Conservation (phyloP, 1,140 invertebrate genomes). For the Anthonomus grandis region DNA sequence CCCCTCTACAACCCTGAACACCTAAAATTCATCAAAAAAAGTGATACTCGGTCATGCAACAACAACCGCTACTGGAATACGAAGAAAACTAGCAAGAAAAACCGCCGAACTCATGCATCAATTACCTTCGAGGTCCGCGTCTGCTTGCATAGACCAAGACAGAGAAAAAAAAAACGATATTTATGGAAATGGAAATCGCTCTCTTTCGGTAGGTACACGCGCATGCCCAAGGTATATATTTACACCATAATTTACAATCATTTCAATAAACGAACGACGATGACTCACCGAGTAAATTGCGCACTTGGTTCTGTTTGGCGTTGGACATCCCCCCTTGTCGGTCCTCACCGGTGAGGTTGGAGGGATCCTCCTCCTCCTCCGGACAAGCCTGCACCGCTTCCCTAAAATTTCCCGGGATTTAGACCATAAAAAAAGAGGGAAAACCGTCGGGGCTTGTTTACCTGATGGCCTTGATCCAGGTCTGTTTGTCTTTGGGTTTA, state of each 20-base stretch:
- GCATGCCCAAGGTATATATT: slow-evolving; percentile 13
- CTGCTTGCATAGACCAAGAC: slow-evolving; percentile 43
- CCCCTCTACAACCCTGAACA: too few species aligned
- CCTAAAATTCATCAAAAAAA: too few species aligned
- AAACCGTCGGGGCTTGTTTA: slow-evolving; percentile 43
- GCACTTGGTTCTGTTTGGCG: slow-evolving; percentile 68
- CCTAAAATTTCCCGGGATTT: slow-evolving; percentile 40
- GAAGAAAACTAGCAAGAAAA: too few species aligned
- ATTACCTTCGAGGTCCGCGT: slow-evolving; percentile 48
- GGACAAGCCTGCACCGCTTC: slow-evolving; percentile 69
- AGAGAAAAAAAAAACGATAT: slow-evolving; percentile 39
- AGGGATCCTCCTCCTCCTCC: slow-evolving; percentile 58
- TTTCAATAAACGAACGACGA: neutral
- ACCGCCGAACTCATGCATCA: slow-evolving; percentile 48
- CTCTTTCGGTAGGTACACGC: too few species aligned
- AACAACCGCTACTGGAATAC: too few species aligned
- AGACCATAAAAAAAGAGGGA: neutral
- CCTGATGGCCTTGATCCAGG: slow-evolving; percentile 84
- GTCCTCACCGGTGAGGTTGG: slow-evolving; percentile 67
- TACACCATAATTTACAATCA: slow-evolving; percentile 7
- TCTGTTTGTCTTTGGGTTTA: slow-evolving; percentile 81
- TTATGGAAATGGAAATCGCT: slow-evolving; percentile 26
- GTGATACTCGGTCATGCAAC: too few species aligned
- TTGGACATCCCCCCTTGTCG: slow-evolving; percentile 66
- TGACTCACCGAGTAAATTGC: slow-evolving; percentile 64